Conservation (phyloP, 2,797 vertebrate genomes). For the Darevskia nairensis region DNA sequence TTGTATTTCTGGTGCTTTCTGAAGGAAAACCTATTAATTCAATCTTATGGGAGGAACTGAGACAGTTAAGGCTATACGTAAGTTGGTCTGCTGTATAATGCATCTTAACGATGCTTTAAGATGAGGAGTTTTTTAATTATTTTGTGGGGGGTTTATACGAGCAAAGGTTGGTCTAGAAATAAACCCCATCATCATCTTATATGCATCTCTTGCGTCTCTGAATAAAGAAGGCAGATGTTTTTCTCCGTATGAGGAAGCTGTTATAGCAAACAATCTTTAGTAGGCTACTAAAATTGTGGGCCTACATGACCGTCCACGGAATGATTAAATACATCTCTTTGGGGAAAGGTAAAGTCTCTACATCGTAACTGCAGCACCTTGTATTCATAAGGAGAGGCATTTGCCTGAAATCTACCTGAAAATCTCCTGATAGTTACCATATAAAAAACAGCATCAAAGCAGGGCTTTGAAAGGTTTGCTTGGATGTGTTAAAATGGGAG, state of each 20-base stretch:
- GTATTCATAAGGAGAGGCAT: neutral
- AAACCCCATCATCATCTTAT: neutral
- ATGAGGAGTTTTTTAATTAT: too few relatives aligned
- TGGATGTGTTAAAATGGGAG: neutral
- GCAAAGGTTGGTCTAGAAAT: too few relatives aligned
- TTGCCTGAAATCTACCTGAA: neutral
- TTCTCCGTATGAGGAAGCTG: neutral
- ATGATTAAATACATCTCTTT: neutral
- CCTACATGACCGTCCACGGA: neutral
- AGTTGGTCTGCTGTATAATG: too few relatives aligned
- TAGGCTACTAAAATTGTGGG: neutral
- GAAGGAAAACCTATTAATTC: too few relatives aligned
- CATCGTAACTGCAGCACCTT: neutral
- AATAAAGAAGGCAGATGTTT: neutral
- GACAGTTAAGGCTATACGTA: too few relatives aligned
- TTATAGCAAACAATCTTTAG: neutral
- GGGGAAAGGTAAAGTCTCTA: neutral
- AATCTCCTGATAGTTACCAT: neutral
- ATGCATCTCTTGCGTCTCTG: neutral
- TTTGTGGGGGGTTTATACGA: too few relatives aligned
- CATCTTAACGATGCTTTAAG: too few relatives aligned
- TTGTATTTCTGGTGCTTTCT: too few relatives aligned
- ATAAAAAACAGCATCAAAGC: neutral
- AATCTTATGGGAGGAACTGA: too few relatives aligned
- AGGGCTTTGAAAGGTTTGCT: neutral